Percentiles rank a stretch among this genome's conserved stretches.
phyloP scores from a whole-genome alignment of 2,797 vertebrate genomes.

The Halcyon smyrnensis region DNA sequence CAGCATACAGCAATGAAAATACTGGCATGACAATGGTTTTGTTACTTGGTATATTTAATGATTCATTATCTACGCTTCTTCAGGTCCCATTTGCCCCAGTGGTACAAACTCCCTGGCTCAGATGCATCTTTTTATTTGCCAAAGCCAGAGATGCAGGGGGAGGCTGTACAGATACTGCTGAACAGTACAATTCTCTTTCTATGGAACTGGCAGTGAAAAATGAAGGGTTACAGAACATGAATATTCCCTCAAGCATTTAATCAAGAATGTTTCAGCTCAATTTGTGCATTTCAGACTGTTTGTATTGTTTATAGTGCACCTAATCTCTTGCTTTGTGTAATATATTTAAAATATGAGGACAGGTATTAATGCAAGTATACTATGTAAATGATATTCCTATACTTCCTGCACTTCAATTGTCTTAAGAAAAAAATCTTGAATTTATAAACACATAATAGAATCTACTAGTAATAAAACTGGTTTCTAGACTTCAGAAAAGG shows the following conservation, averaged over 20 bases:
- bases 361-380: background rate
- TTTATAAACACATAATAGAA: background rate
- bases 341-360: background rate
- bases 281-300: background rate
- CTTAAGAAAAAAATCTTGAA: background rate
- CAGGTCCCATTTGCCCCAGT: background rate
- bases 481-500: background rate
- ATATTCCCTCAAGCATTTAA: conserved; percentile 21
- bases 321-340: background rate
- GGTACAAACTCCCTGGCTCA: background rate
- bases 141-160: background rate
- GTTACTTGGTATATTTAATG: background rate
- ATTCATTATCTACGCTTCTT: background rate
- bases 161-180: background rate
- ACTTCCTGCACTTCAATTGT: background rate
- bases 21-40: background rate
- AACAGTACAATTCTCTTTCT: background rate
- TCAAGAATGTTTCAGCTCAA: background rate
- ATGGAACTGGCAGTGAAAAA: background rate
- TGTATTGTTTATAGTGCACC: background rate
- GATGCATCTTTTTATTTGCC: background rate
- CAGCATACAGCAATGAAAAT: background rate
- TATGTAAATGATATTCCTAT: background rate
- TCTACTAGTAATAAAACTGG: background rate
- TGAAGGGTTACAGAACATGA: conserved; percentile 2